Conservation (phyloP, 2,888 invertebrate genomes). For the Drosophila meridionalis region DNA sequence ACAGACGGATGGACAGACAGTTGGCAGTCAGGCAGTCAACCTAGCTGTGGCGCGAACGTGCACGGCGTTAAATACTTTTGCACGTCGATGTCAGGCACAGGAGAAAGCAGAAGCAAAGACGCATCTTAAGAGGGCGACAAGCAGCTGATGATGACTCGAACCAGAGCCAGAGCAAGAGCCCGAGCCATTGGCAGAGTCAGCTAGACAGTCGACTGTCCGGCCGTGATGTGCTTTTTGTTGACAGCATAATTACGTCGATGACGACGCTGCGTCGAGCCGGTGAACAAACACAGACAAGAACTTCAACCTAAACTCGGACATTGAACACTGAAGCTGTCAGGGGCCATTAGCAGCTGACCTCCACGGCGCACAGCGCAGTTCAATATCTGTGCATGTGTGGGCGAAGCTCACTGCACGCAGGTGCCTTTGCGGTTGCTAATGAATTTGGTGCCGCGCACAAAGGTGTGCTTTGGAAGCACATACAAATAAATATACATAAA, state of each 20-base stretch:
- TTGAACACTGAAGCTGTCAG: conserved; percentile 21
- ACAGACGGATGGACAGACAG: not conserved
- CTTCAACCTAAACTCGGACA: conserved; percentile 32
- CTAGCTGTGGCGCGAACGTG: conserved; percentile 42
- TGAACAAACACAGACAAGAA: conserved; percentile 58
- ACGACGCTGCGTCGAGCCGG: conserved; percentile 32
- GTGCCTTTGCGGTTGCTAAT: conserved; percentile 43
- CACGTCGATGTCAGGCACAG: conserved; percentile 46
- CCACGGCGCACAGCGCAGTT: conserved; percentile 11
- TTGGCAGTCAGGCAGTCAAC: not conserved
- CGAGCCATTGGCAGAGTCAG: not conserved
- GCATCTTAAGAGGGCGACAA: conserved; percentile 36
- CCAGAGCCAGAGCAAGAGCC: conserved; percentile 25
- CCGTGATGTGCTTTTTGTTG: conserved; percentile 65
- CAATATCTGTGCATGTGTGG: conserved; percentile 11
- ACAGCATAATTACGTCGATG: conserved; percentile 79
- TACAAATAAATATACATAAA: conserved; percentile 42
- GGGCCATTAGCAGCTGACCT: conserved; percentile 50
- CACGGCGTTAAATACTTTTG: conserved; percentile 68
- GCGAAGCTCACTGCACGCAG: conserved; percentile 41
- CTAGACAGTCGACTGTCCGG: conserved; percentile 34
- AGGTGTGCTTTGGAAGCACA: conserved; percentile 23
- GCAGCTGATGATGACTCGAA: conserved; percentile 65
- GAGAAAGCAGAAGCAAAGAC: conserved; percentile 1
- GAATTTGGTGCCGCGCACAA: conserved; percentile 37